A percentile compares a stretch with the other conserved stretches of the same genome.
phyloP scores from a whole-genome alignment of 1,140 invertebrate species.

The Berghia stephanieae region DNA sequence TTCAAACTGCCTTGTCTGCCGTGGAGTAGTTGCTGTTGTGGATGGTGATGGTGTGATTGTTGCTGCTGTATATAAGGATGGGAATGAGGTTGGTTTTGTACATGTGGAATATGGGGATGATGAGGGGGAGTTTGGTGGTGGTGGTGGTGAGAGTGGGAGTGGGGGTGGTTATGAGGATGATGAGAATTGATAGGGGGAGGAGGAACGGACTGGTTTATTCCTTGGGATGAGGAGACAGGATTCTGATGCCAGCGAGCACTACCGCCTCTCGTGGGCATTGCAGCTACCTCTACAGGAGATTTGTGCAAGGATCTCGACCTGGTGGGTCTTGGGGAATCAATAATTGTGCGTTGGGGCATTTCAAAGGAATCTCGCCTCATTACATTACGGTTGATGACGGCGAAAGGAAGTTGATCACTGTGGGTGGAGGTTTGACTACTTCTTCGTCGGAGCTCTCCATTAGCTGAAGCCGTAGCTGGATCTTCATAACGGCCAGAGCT shows the following conservation, averaged over 20 bases:
- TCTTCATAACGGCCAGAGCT: constrained; percentile 55
- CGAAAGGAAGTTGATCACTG: constrained; percentile 48
- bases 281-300: constrained; percentile 40
- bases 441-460: constrained; percentile 46
- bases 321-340: constrained; percentile 55
- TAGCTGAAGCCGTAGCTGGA: constrained; percentile 38
- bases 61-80: not conserved
- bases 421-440: constrained; percentile 52
- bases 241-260: constrained; percentile 24
- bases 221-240: too few species aligned
- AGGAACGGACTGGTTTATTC: too few species aligned
- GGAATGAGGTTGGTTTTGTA: constrained; percentile 3
- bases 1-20: not conserved
- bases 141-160: not conserved
- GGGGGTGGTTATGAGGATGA: constrained; percentile 7
- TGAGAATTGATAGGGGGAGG: too few species aligned
- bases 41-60: not conserved
- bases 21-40: too few species aligned
- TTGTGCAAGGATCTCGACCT: constrained; percentile 52
- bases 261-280: too few species aligned
- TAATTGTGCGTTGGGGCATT: constrained; percentile 52
- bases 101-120: constrained; percentile 24
- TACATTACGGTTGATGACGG: constrained; percentile 45
- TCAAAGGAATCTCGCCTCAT: constrained; percentile 56
- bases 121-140: not conserved